Evolutionary conservation across 2,113 vertebrate genomes (phyloP), one percentile per base, ranked within the genome.

Genomic region (Macquaria ambigua): DNA sequence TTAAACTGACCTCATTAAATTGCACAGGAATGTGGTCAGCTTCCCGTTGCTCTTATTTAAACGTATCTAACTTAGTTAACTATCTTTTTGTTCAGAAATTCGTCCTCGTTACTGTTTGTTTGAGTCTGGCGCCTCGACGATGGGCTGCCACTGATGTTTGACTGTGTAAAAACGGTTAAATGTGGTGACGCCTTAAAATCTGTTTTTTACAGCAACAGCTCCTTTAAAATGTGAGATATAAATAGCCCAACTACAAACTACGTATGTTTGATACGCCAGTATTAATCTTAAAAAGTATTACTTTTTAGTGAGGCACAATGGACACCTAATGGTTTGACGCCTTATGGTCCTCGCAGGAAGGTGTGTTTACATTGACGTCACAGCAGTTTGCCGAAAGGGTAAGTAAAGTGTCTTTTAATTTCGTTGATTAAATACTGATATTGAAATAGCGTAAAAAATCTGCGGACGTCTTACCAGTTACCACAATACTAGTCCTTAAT

Each of bases 311-410:
- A 77, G 91, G 92, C 90, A 43, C 55, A 0, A 8, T 7, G 59
- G 83, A 43, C 86, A 81, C 66, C 92, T 87, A 71, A 61, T 83
- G 70, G 61, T 59, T 82, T 91, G 86, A 87, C 79, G 83, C 88
- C 2, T 23, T 0, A 10, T 15, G 90, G 92, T 92, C 93, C 79
- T 91, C 0, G 31, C 18, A 9, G 16, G n/a, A 91, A 83, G 92
- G 90, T 77, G 92, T 91, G 91, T 93, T 94, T 93, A 93, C 87
- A 25, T 68, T 58, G 59, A 90, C 92, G 92, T 94, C 92, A 93
- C 73, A 85, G 41, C 79, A 64, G 66, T 81, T 90, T 74, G 48
- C 39, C 73, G 64, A 83, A 43, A 67, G 71, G 89, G 90, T 93
- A 63, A 91, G 89, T 71, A 25, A 74, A 82, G 25, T 87, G 52